These are phyloP conservation scores for western clawed frog (Xenopus tropicalis) DNA, from an alignment of 2,113 vertebrate genomes.

Conservation along the genomic window UCB_Xtro_10.0 CM004444.2:13420501-13421000, in stretches of 20 bases:
- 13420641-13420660: slow-evolving; percentile 63
- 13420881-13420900: slow-evolving; percentile 66
- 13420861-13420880: slow-evolving; percentile 72
- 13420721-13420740: slow-evolving; percentile 79
- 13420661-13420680: slow-evolving; percentile 81
- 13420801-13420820: slow-evolving; percentile 76
- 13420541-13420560: no score
- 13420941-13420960: slow-evolving; percentile 80
- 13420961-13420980: slow-evolving; percentile 71
- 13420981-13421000: slow-evolving; percentile 65
- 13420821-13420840: slow-evolving; percentile 84
- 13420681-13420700: slow-evolving; percentile 85
- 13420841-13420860: slow-evolving; percentile 72
- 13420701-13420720: slow-evolving; percentile 74
- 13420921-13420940: slow-evolving; percentile 76
- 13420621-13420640: slow-evolving; percentile 75
- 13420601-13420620: slow-evolving; percentile 76
- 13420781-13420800: slow-evolving; percentile 62
- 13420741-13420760: slow-evolving; percentile 92
- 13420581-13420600: slow-evolving; percentile 48
- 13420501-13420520: no score
- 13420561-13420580: no score
- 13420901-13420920: slow-evolving; percentile 82
- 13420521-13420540: no score
- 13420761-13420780: slow-evolving; percentile 82